A percentile compares a stretch with the other conserved stretches of the same genome.
Evolutionary conservation across 2,888 invertebrate species (phyloP).

Genomic region (Acanthosepion pharaonis): DNA sequence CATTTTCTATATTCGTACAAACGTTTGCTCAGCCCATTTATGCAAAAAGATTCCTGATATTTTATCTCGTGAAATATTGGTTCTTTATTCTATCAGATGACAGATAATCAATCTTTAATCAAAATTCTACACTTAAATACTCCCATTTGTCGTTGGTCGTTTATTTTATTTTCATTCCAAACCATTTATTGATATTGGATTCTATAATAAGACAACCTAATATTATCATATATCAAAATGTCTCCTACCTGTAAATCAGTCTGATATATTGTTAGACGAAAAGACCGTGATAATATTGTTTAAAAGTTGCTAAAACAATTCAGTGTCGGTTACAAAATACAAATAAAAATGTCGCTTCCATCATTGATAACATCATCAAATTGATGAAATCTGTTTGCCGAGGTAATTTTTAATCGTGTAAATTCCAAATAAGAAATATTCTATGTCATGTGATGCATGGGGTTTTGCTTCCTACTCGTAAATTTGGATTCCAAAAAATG

Average conservation of each 20-base stretch:
- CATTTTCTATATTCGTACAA: too few species aligned
- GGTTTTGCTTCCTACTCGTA: too few species aligned
- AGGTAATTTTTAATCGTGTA: too few species aligned
- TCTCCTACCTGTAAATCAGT: not conserved
- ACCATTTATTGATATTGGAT: not conserved
- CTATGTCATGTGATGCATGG: too few species aligned
- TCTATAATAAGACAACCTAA: not conserved
- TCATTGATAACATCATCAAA: too few species aligned
- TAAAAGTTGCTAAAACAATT: not conserved
- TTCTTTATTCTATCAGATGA: not conserved
- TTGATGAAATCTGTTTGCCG: too few species aligned
- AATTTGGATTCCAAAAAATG: too few species aligned
- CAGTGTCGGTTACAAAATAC: not conserved
- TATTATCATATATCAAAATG: not conserved
- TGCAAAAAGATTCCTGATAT: not conserved
- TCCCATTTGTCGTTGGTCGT: not conserved
- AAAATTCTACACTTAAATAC: not conserved
- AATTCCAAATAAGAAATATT: too few species aligned
- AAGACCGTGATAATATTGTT: not conserved
- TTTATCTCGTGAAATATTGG: not conserved
- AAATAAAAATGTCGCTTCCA: not conserved
- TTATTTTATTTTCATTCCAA: not conserved
- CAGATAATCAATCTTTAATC: slow-evolving; percentile 20
- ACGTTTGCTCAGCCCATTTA: not conserved
- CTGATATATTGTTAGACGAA: not conserved